Evolutionary conservation across 1,140 invertebrate species (phyloP).

Genomic region (Bilobella aurantiaca): DNA sequence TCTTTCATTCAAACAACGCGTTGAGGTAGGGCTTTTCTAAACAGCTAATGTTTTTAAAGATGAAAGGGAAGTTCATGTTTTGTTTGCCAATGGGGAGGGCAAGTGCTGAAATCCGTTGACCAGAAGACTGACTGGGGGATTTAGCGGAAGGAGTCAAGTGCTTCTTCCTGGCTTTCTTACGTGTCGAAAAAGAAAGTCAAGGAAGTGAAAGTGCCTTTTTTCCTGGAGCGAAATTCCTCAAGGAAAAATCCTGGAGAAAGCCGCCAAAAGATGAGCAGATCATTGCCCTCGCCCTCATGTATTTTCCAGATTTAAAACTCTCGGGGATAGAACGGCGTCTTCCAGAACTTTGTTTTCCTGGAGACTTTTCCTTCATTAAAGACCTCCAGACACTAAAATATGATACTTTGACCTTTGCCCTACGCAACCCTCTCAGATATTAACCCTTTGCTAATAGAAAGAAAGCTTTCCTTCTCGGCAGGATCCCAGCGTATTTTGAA

Average conservation of each 20-base stretch:
- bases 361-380: too few species aligned
- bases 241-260: neutral
- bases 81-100: too few species aligned
- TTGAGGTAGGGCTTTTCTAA: too few species aligned
- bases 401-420: too few species aligned
- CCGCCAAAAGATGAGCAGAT: neutral
- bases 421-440: too few species aligned
- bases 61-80: too few species aligned
- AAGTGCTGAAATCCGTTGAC: neutral
- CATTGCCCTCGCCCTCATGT: conserved; percentile 1
- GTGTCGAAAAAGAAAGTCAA: neutral
- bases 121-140: neutral
- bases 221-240: neutral
- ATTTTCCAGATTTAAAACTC: conserved; percentile 2
- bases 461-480: neutral
- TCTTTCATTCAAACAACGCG: too few species aligned
- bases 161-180: neutral
- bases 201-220: neutral
- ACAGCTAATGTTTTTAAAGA: too few species aligned
- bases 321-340: neutral
- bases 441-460: neutral
- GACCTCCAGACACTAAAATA: too few species aligned
- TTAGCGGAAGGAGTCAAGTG: neutral
- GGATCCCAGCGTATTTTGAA: too few species aligned
- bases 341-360: too few species aligned